A percentile compares a stretch with the other conserved stretches of the same genome.
Conservation (phyloP, 2,797 vertebrate genomes). For the Danionella dracula region DNA sequence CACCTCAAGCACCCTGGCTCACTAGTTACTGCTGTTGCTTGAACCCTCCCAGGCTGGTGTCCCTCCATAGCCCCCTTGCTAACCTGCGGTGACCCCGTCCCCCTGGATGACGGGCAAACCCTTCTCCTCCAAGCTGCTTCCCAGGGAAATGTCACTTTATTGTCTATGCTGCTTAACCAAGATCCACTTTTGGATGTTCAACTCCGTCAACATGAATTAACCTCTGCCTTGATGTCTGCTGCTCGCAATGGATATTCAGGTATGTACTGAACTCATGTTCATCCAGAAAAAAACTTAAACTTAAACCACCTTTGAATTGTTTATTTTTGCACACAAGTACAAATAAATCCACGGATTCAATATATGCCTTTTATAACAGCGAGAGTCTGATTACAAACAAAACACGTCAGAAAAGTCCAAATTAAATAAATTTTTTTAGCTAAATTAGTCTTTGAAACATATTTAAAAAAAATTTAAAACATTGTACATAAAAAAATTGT, state of each 20-base stretch:
- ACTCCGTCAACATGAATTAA: conserved; percentile 73
- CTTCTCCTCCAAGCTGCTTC: conserved; percentile 99
- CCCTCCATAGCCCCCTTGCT: conserved; percentile 93
- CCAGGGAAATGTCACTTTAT: conserved; percentile 99
- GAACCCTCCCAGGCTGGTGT: conserved; percentile 90
- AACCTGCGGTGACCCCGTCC: conserved; percentile 93
- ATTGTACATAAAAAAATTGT: no score
- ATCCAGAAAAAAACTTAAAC: no score
- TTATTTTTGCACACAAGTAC: no score
- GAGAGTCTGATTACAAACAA: no score
- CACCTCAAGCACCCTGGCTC: neutral
- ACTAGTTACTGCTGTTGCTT: conserved; percentile 67
- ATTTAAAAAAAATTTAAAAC: no score
- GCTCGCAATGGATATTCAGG: conserved; percentile 94
- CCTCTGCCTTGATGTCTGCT: conserved; percentile 99
- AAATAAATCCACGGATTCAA: no score
- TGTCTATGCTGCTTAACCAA: conserved; percentile 99
- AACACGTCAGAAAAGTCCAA: no score
- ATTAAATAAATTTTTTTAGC: no score
- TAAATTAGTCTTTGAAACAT: no score
- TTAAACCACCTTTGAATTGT: no score
- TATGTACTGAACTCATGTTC: no score
- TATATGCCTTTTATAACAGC: no score
- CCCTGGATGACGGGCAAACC: conserved; percentile 98
- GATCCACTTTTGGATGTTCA: conserved; percentile 85